Base-by-base conservation (phyloP, 2,797 vertebrate species). In the Amblyopsis hoosieri region DNA sequence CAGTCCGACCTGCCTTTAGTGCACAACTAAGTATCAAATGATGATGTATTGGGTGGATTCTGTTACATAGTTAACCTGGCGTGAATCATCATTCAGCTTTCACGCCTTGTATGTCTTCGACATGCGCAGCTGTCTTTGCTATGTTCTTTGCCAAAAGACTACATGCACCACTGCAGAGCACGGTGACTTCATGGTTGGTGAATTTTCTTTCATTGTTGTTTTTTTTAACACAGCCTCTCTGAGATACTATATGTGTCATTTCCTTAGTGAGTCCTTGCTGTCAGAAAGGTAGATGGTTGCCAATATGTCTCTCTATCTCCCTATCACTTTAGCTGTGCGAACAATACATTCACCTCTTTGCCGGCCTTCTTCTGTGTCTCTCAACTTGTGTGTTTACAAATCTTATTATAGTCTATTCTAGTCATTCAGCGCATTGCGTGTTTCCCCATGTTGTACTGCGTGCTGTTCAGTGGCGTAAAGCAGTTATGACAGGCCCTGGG, bases 111-210 rank as follows among this genome's bases (percentile, higher is more conserved):
- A 74, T 83, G 81, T 69, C 77, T 77, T 73, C 65, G 72, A 79
- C 81, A 85, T 81, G 77, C 69, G 76, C 72, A 69, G 70, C 72
- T 64, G 63, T 59, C 72, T 65, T 62, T 64, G 69, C 64, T 68
- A 56, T 4, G 33, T 10, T 66, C 74, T 47, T 70, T 77, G 82
- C 85, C 87, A 85, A 72, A 64, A 85, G 73, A 68, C 76, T 82
- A 85, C 85, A 90, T 74, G 88, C 87, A 71, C 79, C 46, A 64
- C 72, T 87, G 85, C 89, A 87, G 68, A 65, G 56, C 73, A 50
- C 70, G 59, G 82, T 79, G 74, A 69, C 64, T 79, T 85, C 80
- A 75, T 62, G 68, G 68, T 62, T 61, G 76, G 78, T 58, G 71
- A 71, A 71, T 84, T 78, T 2, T 68, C 37, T 42, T 42, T 9